Evolutionary conservation across 1,140 invertebrate species (phyloP).

Genomic region (Bemisia tabaci): DNA sequence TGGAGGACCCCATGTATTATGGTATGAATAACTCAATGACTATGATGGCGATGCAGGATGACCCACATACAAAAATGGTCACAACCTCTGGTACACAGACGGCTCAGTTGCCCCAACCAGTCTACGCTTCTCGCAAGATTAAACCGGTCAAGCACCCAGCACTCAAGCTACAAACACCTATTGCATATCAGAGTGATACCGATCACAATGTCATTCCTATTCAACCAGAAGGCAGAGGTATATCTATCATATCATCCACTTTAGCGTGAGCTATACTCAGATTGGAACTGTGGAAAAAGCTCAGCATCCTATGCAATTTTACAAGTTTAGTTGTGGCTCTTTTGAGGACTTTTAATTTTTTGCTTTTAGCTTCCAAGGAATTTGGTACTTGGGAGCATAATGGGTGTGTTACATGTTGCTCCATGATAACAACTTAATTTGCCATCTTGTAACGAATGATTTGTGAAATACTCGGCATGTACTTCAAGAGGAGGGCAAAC

Average conservation of each 20-base stretch:
- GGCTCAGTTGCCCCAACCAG: slow-evolving; percentile 36
- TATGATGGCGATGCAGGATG: slow-evolving; percentile 4
- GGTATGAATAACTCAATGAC: slow-evolving; percentile 1
- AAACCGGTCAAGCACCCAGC: slow-evolving; percentile 60
- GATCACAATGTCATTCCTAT: slow-evolving; percentile 65
- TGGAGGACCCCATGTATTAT: slow-evolving; percentile 20
- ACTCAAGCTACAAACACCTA: slow-evolving; percentile 59
- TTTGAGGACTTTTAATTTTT: neutral
- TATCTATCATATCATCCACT: no score
- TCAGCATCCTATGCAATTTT: neutral
- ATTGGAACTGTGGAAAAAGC: slow-evolving; percentile 3
- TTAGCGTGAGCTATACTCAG: neutral
- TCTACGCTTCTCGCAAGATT: slow-evolving; percentile 43
- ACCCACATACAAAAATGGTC: slow-evolving; percentile 22
- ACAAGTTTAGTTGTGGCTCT: neutral
- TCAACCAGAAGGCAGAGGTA: slow-evolving; percentile 70
- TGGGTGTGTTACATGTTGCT: no score
- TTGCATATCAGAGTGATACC: slow-evolving; percentile 63
- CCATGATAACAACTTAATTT: no score
- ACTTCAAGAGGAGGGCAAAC: no score
- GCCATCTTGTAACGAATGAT: no score
- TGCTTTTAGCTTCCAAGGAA: no score
- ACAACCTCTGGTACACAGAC: slow-evolving; percentile 41
- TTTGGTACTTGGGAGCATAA: no score
- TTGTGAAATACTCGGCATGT: no score